Base-by-base conservation (phyloP, 1,140 invertebrate genomes). In the Caerostris darwini region DNA sequence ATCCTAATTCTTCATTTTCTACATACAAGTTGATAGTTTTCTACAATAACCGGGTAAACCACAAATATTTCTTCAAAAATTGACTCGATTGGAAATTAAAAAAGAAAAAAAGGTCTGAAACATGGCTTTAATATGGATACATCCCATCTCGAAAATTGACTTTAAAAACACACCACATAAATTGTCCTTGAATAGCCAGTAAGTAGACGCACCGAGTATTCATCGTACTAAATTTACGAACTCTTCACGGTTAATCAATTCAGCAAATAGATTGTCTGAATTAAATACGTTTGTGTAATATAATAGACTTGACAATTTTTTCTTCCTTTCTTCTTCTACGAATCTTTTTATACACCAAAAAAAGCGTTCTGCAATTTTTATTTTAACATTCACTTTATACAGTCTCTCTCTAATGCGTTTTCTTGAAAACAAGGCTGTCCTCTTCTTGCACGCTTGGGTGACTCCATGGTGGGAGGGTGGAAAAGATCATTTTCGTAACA, bases 401-500 rank as follows among this genome's bases (percentile, higher is more conserved):
- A 77, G 19, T 12, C 50, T 50, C 71, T 34, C 50, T 50, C 71
- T 77, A 77, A 77, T 77, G 71, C 34, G 19, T 34, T 34, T 77
- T 50, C 71, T 3, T 77, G 71, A 77, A 77, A 50, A 77, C 50
- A 77, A 77, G 71, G 19, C 82, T 19, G 82, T 34, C 82, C 82
- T 58, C 59, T 64, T 50, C 59, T 17, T 59, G 50, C 85, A 61
- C 85, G 85, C 85, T 87, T 87, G 85, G 85, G 17, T 87, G 85
- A 7, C 58, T 59, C 10, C 53, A 34, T 50, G 34, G 3, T 12
- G 71, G 71, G 71, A 17, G 64, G 34, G 17, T 14, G 53, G 50
- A 19, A 53, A 3, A 69, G 87, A 89, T 89, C 87, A 57, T 89
- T 89, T 89, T 89, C 87, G 87, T 64, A 87, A 64, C 85, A 64